A percentile compares a stretch with the other conserved stretches of the same genome.
These are phyloP conservation scores for Drosophila triauraria DNA, from an alignment of 1,140 invertebrate species.

Conservation along the genomic window DNA sequence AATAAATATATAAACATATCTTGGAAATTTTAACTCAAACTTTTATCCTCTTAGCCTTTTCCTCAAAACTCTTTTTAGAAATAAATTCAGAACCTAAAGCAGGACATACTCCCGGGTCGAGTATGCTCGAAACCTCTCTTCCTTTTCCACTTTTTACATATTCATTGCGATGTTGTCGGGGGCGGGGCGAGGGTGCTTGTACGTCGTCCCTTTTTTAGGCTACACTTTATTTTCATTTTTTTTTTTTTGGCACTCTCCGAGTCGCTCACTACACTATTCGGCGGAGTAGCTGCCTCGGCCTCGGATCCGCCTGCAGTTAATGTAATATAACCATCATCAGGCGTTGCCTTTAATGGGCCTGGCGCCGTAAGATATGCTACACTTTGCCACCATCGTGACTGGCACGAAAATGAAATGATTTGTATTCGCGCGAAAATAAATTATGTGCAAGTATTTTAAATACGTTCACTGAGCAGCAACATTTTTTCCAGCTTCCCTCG, in stretches of 20 bases:
- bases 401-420: conserved; percentile 82
- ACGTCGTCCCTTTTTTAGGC: conserved; percentile 43
- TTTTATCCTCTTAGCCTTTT: not conserved
- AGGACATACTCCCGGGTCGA: conserved; percentile 13
- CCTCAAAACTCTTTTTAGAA: not conserved
- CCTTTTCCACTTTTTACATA: conserved; percentile 56
- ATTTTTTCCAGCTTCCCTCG: conserved; percentile 35
- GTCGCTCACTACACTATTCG: conserved; percentile 72
- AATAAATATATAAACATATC: not conserved
- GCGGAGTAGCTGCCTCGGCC: conserved; percentile 33
- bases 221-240: conserved; percentile 79
- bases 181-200: not conserved
- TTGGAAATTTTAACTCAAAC: too few relatives aligned
- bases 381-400: conserved; percentile 69
- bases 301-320: conserved; percentile 64
- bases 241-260: conserved; percentile 63
- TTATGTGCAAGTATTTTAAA: conserved; percentile 84
- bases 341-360: conserved; percentile 61
- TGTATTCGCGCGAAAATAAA: conserved; percentile 82
- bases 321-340: conserved; percentile 80
- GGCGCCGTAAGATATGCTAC: conserved; percentile 72
- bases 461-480: conserved; percentile 60
- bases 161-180: conserved; percentile 62
- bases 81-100: not conserved
- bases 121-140: conserved; percentile 1